Percentiles rank a stretch among this genome's conserved stretches.
phyloP scores from a whole-genome alignment of 2,888 invertebrate species.

The Saturnia pavonia region DNA sequence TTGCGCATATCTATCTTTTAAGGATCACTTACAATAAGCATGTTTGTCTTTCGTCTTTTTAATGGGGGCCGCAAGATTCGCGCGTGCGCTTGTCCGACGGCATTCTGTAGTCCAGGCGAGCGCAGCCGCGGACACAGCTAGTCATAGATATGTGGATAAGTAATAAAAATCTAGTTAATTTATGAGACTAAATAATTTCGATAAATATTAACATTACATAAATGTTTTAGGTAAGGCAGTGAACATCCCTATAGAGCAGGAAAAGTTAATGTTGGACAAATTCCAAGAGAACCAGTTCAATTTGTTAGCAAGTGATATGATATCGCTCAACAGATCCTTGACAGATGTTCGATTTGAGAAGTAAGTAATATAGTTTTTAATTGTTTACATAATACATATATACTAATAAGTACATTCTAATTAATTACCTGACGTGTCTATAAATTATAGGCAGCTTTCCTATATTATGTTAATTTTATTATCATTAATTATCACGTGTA shows the following conservation, averaged over 20 bases:
- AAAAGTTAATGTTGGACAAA: conserved; percentile 94
- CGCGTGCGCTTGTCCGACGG: too few relatives aligned
- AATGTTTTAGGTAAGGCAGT: conserved; percentile 87
- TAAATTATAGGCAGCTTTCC: too few relatives aligned
- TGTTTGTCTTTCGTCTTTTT: too few relatives aligned
- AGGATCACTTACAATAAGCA: too few relatives aligned
- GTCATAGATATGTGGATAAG: neutral
- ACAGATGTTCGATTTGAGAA: conserved; percentile 96
- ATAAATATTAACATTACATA: neutral
- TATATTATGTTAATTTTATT: too few relatives aligned
- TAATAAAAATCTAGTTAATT: neutral
- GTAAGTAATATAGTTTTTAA: conserved; percentile 79
- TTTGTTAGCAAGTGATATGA: conserved; percentile 97
- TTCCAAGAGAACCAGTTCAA: conserved; percentile 99
- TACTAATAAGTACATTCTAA: neutral
- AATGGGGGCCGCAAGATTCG: too few relatives aligned
- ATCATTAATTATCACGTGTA: too few relatives aligned
- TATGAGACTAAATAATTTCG: neutral
- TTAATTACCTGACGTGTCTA: too few relatives aligned
- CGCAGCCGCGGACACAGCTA: too few relatives aligned
- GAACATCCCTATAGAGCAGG: conserved; percentile 91
- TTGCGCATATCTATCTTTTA: too few relatives aligned
- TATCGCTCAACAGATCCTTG: conserved; percentile 96
- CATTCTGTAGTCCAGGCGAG: too few relatives aligned
- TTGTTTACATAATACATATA: neutral